These are phyloP conservation scores for Lordiphosa andalusiaca DNA, from an alignment of 2,888 invertebrate species.

Conservation along the genomic window DNA sequence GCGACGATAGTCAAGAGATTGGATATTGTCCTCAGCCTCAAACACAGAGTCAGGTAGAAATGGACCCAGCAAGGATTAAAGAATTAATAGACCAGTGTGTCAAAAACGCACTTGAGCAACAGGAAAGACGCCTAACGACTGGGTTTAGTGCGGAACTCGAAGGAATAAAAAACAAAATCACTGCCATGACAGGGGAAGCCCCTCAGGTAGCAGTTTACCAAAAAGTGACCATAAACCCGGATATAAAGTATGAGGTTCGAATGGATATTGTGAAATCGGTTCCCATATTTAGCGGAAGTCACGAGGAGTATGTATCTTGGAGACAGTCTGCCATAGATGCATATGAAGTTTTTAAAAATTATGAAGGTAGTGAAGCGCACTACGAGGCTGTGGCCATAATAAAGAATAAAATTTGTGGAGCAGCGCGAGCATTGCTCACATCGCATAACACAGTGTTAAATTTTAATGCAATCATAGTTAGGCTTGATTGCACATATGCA, in stretches of 20 bases:
- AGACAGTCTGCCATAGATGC: conserved; percentile 21
- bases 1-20: conserved; percentile 2
- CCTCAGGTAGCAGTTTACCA: no score
- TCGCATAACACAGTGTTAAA: conserved; percentile 9
- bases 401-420: conserved; percentile 18
- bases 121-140: background rate
- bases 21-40: background rate
- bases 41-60: background rate
- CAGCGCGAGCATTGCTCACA: background rate
- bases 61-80: background rate
- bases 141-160: conserved; percentile 1
- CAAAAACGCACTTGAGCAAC: no score
- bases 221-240: no score
- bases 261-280: conserved; percentile 21
- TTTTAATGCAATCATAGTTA: background rate
- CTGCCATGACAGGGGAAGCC: no score
- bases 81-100: background rate
- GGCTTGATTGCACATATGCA: background rate
- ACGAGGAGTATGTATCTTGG: conserved; percentile 26
- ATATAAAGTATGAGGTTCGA: conserved; percentile 10
- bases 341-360: conserved; percentile 16
- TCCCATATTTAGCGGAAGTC: conserved; percentile 17
- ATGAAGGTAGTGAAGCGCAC: conserved; percentile 13
- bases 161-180: background rate
- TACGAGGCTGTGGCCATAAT: conserved; percentile 27